Base-by-base conservation (phyloP, 2,888 invertebrate species). In the Drosophila buzzatii region DNA sequence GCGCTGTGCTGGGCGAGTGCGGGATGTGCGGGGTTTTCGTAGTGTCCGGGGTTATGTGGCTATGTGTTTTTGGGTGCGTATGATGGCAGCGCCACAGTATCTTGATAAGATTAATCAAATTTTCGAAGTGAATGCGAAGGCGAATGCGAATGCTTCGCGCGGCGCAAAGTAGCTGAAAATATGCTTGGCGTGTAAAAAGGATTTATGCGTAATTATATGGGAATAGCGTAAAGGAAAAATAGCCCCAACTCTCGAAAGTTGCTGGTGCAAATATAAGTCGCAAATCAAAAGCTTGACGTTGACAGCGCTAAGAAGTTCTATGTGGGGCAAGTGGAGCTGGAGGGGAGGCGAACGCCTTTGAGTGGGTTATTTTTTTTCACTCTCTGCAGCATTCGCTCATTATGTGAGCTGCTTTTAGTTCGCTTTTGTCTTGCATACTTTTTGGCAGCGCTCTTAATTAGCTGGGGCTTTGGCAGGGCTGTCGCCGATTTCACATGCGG, bases 21-120 rank as follows among this genome's bases (percentile, higher is more conserved):
- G 16, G 39, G 42, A 31, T 39, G 14, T 8, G 1, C 45, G 49
- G 49, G 10, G 31, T 12, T 51, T 45, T 23, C 31, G 23, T 16
- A 20, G 45, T 10, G 23, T 47, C 45, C 23, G 49, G 49, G 49
- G 49, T 51, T 51, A 51, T 51, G 35, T 51, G 49, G 65, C 51
- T 58, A 44, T 68, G 78, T 60, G 70, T 61, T 63, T 71, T 65
- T 74, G 75, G 75, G 79, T 71, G 79, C 73, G 82, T 68, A 35
- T 57, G 68, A 58, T 68, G 78, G 56, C 39, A 66, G 70, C 76
- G 70, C 71, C 81, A 20, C 51, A 72, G 76, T 83, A 91, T 91
- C 92, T 90, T 92, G 91, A 92, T 92, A 91, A 92, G 92, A 92
- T 92, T 92, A 92, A 92, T 92, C 92, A 93, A 92, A 92, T 92